Evolutionary conservation across 2,888 invertebrate species (phyloP).

Genomic region (Therioaphis trifolii): DNA sequence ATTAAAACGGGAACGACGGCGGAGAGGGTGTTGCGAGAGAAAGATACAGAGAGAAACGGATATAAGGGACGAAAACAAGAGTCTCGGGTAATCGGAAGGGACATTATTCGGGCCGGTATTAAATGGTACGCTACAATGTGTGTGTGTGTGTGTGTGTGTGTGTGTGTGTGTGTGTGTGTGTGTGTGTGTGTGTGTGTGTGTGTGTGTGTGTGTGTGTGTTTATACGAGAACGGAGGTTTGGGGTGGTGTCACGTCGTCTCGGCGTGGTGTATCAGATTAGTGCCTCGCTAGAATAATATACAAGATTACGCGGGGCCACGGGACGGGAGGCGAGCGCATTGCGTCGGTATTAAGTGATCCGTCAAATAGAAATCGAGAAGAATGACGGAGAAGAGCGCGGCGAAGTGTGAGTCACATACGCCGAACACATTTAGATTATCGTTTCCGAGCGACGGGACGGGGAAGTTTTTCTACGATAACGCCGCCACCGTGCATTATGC

Average conservation of each 20-base stretch:
- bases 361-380: conserved; percentile 52
- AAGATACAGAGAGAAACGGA: too few relatives aligned
- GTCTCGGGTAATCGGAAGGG: conserved; percentile 33
- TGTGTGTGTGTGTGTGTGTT: neutral
- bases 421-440: conserved; percentile 51
- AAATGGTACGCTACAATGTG: conserved; percentile 32
- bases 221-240: neutral
- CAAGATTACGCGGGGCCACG: conserved; percentile 33
- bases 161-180: conserved; percentile 18
- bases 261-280: conserved; percentile 49
- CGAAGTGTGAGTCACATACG: conserved; percentile 55
- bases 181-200: conserved; percentile 16
- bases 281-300: conserved; percentile 49
- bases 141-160: neutral
- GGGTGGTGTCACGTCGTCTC: conserved; percentile 11
- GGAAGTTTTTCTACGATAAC: conserved; percentile 31
- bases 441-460: neutral
- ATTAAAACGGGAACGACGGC: conserved; percentile 6
- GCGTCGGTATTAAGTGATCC: conserved; percentile 57
- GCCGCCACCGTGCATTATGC: too few relatives aligned
- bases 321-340: neutral
- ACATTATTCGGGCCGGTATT: conserved; percentile 40
- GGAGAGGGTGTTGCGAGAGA: too few relatives aligned
- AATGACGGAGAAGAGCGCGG: conserved; percentile 6
- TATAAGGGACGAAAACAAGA: conserved; percentile 11